Percentiles rank a stretch among this genome's conserved stretches.
Conservation (phyloP, 2,113 vertebrate genomes). For the Phaetusa simplex region DNA sequence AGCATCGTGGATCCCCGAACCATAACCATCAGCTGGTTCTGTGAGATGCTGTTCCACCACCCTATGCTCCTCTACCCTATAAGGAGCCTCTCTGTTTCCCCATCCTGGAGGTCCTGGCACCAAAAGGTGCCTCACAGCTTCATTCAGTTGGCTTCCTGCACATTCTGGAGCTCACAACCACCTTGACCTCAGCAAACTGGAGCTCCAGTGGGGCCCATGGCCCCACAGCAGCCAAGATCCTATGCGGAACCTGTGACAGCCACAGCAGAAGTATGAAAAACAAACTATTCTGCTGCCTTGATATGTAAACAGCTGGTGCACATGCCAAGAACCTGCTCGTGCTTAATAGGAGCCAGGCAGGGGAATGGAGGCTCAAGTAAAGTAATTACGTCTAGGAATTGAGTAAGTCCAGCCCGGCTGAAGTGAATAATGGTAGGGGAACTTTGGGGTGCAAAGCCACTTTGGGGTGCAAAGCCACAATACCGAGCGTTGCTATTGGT, state of each 20-base stretch:
- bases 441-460: neutral
- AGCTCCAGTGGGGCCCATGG: accelerated
- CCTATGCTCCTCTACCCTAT: neutral
- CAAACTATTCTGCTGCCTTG: neutral
- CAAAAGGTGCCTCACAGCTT: neutral
- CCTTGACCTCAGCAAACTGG: accelerated
- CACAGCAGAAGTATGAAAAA: neutral
- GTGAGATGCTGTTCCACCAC: neutral
- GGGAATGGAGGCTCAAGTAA: neutral
- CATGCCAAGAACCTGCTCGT: neutral
- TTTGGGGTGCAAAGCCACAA: neutral
- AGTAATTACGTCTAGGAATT: neutral
- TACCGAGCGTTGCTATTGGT: neutral
- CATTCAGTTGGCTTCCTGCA: neutral
- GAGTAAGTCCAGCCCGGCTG: neutral
- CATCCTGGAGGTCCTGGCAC: neutral
- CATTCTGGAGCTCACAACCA: neutral
- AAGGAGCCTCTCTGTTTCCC: neutral
- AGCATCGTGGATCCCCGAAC: neutral
- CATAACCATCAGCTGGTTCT: neutral
- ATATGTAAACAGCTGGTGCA: accelerated
- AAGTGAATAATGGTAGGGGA: neutral
- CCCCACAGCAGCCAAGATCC: neutral
- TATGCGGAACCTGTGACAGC: accelerated
- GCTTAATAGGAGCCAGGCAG: neutral